These are phyloP conservation scores for Nomia melanderi DNA, from an alignment of 1,140 invertebrate genomes.

Conservation along the genomic window DNA sequence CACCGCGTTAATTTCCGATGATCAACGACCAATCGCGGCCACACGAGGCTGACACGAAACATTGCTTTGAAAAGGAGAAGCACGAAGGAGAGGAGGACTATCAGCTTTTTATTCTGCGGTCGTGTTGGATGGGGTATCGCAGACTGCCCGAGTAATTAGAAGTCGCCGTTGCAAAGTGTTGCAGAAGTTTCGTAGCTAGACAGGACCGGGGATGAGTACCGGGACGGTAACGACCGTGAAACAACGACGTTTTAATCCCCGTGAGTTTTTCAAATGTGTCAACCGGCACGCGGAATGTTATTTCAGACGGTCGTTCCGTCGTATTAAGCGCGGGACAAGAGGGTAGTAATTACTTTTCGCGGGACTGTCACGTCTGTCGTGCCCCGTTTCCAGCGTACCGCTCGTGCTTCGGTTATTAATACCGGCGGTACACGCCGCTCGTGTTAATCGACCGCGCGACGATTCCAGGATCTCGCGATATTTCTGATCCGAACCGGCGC, in stretches of 20 bases:
- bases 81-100: rapidly evolving
- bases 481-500: conserved; percentile 25
- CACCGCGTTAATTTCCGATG: conserved; percentile 14
- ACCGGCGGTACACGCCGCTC: conserved; percentile 25
- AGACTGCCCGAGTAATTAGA: conserved; percentile 34
- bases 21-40: conserved; percentile 1
- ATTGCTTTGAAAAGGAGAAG: background rate
- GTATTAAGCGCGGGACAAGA: conserved; percentile 62
- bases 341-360: conserved; percentile 64
- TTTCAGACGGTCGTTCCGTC: conserved; percentile 52
- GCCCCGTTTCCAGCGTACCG: conserved; percentile 5
- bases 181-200: background rate
- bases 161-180: conserved; percentile 1
- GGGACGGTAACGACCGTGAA: conserved; percentile 29
- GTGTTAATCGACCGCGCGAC: conserved; percentile 40
- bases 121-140: background rate
- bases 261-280: background rate
- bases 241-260: conserved; percentile 19
- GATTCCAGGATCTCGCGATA: conserved; percentile 51
- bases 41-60: background rate
- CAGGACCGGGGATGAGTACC: too few relatives aligned
- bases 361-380: conserved; percentile 55
- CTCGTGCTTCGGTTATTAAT: conserved; percentile 59
- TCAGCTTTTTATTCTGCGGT: background rate
- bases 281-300: conserved; percentile 27